Percentiles rank a stretch among this genome's conserved stretches.
Evolutionary conservation across 2,797 vertebrate species (phyloP).

Genomic region (Centroberyx gerrardi): DNA sequence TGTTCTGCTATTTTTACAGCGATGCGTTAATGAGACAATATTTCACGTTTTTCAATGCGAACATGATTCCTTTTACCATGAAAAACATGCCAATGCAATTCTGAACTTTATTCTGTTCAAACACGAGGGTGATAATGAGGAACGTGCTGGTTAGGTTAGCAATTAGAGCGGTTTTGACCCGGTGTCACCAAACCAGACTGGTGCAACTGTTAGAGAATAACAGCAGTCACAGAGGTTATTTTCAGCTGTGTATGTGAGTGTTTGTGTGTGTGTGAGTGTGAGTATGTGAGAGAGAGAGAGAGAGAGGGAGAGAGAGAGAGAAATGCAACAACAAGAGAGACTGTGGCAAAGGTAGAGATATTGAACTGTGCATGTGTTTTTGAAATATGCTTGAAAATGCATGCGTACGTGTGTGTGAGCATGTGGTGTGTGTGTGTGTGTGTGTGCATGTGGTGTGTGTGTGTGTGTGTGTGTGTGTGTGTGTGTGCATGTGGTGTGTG

Average conservation of each 20-base stretch:
- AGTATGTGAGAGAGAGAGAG: background rate
- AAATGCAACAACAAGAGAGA: too few relatives aligned
- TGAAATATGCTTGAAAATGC: background rate
- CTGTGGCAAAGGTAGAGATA: too few relatives aligned
- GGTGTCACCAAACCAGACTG: background rate
- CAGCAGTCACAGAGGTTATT: background rate
- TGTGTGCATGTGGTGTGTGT: background rate
- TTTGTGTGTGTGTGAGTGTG: background rate
- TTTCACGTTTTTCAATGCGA: too few relatives aligned
- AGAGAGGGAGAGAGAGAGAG: background rate
- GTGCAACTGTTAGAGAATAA: background rate
- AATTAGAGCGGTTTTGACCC: slow-evolving; percentile 38
- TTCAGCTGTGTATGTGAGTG: background rate
- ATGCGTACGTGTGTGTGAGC: background rate
- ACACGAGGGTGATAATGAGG: slow-evolving; percentile 37
- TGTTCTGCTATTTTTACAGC: too few relatives aligned
- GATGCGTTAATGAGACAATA: too few relatives aligned
- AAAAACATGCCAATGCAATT: too few relatives aligned
- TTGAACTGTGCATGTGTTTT: too few relatives aligned
- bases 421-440: background rate
- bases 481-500: background rate
- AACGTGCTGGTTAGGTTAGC: slow-evolving; percentile 7
- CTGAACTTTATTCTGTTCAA: background rate
- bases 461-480: slow-evolving; percentile 14
- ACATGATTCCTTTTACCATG: too few relatives aligned